Percentiles rank a stretch among this genome's conserved stretches.
These are phyloP conservation scores for Myotis brandtii DNA, from an alignment of 2,113 vertebrate genomes.

Conservation along the genomic window DNA sequence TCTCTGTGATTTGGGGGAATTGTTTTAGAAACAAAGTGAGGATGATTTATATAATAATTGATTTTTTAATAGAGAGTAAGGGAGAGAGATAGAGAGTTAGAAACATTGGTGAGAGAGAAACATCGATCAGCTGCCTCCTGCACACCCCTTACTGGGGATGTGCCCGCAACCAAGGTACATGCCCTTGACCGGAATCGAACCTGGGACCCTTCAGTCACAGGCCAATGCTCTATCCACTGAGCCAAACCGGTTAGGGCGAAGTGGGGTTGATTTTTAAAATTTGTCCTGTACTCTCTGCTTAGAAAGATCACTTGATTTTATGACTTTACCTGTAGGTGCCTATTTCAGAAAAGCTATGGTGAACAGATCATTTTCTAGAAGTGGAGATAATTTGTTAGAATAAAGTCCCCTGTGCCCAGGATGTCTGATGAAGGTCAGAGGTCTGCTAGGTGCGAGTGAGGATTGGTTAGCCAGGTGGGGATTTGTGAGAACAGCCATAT, in stretches of 20 bases:
- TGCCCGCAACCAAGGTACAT: too few species aligned
- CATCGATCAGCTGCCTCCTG: too few species aligned
- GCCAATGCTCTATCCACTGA: too few species aligned
- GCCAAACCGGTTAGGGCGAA: background rate
- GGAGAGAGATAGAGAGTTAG: too few species aligned
- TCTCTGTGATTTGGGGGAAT: background rate
- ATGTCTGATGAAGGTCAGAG: too few species aligned
- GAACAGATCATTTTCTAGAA: background rate
- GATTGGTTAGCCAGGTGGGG: accelerated
- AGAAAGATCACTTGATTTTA: background rate
- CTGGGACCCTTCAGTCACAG: too few species aligned
- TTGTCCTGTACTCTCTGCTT: background rate
- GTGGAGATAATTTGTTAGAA: background rate
- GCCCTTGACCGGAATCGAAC: too few species aligned
- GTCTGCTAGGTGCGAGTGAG: accelerated
- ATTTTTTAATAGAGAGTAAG: too few species aligned
- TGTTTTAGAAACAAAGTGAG: background rate
- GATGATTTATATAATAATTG: too few species aligned
- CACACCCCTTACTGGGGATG: too few species aligned
- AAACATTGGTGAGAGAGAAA: too few species aligned
- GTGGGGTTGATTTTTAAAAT: background rate
- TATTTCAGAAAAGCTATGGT: background rate
- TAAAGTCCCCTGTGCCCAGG: accelerated
- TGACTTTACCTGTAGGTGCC: background rate
- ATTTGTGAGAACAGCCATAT: background rate